These are phyloP conservation scores for Zaprionus inermis DNA, from an alignment of 1,140 invertebrate species.

Conservation along the genomic window DNA sequence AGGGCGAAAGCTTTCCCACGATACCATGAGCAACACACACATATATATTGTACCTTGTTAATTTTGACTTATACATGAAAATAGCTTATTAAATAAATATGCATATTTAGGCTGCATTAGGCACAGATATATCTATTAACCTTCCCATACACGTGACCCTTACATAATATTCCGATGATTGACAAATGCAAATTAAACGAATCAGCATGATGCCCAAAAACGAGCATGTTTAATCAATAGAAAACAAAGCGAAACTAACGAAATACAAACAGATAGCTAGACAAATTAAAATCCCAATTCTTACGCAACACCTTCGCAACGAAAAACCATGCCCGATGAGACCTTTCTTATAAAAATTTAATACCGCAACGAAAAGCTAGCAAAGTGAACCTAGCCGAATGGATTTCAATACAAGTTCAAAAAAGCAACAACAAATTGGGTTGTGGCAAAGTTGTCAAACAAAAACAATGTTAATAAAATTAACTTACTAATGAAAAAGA, in stretches of 20 bases:
- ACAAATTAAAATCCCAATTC: slow-evolving; percentile 64
- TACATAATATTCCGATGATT: slow-evolving; percentile 55
- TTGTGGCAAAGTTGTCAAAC: slow-evolving; percentile 42
- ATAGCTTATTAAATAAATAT: background rate
- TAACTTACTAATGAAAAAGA: slow-evolving; percentile 77
- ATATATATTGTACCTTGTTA: background rate
- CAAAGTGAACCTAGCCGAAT: slow-evolving; percentile 48
- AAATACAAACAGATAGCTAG: slow-evolving; percentile 44
- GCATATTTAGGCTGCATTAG: background rate
- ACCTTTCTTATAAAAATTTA: slow-evolving; percentile 62
- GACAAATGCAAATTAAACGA: slow-evolving; percentile 22
- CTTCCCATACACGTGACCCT: slow-evolving; percentile 3
- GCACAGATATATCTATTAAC: background rate
- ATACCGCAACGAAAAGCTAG: slow-evolving; percentile 41
- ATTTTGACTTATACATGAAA: background rate
- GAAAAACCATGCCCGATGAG: slow-evolving; percentile 27
- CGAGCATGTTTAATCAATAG: slow-evolving; percentile 54
- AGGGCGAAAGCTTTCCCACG: background rate
- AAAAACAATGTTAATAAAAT: slow-evolving; percentile 72
- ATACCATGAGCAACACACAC: background rate
- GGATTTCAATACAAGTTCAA: slow-evolving; percentile 43
- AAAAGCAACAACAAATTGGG: slow-evolving; percentile 30
- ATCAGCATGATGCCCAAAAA: slow-evolving; percentile 20
- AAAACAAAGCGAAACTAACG: slow-evolving; percentile 39
- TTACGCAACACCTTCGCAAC: slow-evolving; percentile 56